phyloP scores from a whole-genome alignment of 2,113 vertebrate species.

The Collichthys lucidus region DNA sequence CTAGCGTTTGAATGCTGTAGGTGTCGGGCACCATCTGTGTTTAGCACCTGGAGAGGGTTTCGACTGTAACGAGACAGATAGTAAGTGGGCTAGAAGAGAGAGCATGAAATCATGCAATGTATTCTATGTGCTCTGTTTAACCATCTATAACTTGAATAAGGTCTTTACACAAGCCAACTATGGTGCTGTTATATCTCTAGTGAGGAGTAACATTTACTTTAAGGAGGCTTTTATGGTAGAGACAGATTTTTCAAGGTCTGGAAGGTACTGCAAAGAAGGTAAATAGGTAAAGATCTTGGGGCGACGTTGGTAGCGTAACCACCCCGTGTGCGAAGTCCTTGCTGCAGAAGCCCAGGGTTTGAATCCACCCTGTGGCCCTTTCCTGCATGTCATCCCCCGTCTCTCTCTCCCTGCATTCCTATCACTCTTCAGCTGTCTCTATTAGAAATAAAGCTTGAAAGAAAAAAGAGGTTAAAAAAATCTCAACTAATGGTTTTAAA shows the following conservation, averaged over 20 bases:
- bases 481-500: neutral
- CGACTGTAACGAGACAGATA: neutral
- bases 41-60: neutral
- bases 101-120: neutral
- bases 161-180: neutral
- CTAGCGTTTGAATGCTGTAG: neutral
- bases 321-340: no score
- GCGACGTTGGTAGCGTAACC: no score
- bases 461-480: no score
- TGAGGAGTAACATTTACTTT: neutral
- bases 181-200: neutral
- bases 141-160: neutral
- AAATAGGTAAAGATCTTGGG: no score
- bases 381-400: no score
- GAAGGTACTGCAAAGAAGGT: neutral
- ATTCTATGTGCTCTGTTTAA: neutral
- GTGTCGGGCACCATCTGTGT: neutral
- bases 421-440: no score
- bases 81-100: neutral
- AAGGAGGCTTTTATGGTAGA: neutral
- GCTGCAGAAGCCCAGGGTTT: no score
- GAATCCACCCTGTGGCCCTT: no score
- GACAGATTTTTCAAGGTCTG: neutral
- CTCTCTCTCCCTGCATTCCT: no score
- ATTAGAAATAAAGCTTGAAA: no score